Base-by-base conservation (phyloP, 2,113 vertebrate genomes). In the Grus americana region DNA sequence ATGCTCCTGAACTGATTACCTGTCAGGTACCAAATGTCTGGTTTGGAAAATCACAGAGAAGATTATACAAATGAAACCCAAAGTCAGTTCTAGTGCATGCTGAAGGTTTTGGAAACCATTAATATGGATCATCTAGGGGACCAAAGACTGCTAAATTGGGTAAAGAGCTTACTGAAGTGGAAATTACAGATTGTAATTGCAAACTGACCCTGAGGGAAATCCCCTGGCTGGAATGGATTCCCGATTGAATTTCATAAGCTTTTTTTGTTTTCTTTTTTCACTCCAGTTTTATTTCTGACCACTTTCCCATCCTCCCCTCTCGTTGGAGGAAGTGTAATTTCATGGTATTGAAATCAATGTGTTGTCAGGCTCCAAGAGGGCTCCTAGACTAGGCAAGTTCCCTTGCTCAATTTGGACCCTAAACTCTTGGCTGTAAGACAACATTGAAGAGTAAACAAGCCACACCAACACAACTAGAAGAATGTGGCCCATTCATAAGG, bases 91-190 rank as follows among this genome's bases (percentile, higher is more conserved):
- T 91, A 61, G 54, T 65, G 52, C 70, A 61, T 24, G 27, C 27
- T 23, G 32, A 75, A 93, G 30, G 49, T 87, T 95, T 97, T 89
- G 68, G 70, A 94, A 88, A 55, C 62, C 62, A 86, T 97, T 90
- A 97, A 88, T 92, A 95, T 79, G 83, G 80, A 96, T 95, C 95
- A 97, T 86, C 80, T 65, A 92, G 66, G 92, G 89, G 62, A 91
- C 52, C 26, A 6, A 94, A 85, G 57, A 78, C 76, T 81, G 75
- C 88, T 97, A 93, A 96, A 95, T 46, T 94, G 91, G 73, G 88
- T 87, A 92, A 94, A 97, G 95, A 94, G 91, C 78, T 96, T 93
- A 94, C 73, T 92, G 86, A 94, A 95, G 84, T 92, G 88, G 88
- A 96, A 97, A 96, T 89, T 91, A 71, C 57, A 89, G 76, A 80